A percentile compares a stretch with the other conserved stretches of the same genome.
Conservation (phyloP, 2,888 invertebrate genomes). For the Pantelozetes paolii region DNA sequence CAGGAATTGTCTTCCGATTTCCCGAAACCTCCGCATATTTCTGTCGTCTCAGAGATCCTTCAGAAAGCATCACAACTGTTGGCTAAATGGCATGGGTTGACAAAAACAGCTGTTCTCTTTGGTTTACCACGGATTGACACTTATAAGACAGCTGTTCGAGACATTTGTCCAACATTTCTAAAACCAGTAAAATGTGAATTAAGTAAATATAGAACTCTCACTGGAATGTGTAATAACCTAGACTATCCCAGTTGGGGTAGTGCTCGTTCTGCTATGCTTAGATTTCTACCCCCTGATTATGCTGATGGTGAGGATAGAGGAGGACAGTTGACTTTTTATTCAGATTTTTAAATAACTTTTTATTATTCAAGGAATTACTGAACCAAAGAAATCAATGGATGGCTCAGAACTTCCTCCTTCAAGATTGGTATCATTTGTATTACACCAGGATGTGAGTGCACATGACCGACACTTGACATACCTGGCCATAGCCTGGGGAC, state of each 20-base stretch:
- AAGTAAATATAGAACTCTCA: constrained; percentile 51
- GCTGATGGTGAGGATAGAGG: constrained; percentile 49
- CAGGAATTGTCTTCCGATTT: constrained; percentile 47
- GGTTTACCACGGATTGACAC: constrained; percentile 53
- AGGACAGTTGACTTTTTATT: too few species aligned
- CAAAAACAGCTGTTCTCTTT: constrained; percentile 52
- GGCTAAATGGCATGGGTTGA: constrained; percentile 49
- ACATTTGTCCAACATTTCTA: constrained; percentile 52
- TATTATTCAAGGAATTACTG: constrained; percentile 63
- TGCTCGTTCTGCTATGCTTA: constrained; percentile 49
- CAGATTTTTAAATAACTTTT: not conserved
- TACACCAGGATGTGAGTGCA: constrained; percentile 67
- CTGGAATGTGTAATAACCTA: constrained; percentile 55
- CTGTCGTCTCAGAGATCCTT: constrained; percentile 47
- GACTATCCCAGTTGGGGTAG: constrained; percentile 54
- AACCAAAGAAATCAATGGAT: constrained; percentile 61
- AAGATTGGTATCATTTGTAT: constrained; percentile 62
- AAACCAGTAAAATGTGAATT: constrained; percentile 50
- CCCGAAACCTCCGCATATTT: constrained; percentile 47
- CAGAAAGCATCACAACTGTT: constrained; percentile 47
- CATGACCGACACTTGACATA: constrained; percentile 90
- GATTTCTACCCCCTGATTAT: constrained; percentile 49
- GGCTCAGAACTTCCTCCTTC: constrained; percentile 62
- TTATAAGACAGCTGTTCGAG: constrained; percentile 51
- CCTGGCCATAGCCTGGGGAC: constrained; percentile 83